Base-by-base conservation (phyloP, 1,140 invertebrate species). In the Ceratitis capitata region DNA sequence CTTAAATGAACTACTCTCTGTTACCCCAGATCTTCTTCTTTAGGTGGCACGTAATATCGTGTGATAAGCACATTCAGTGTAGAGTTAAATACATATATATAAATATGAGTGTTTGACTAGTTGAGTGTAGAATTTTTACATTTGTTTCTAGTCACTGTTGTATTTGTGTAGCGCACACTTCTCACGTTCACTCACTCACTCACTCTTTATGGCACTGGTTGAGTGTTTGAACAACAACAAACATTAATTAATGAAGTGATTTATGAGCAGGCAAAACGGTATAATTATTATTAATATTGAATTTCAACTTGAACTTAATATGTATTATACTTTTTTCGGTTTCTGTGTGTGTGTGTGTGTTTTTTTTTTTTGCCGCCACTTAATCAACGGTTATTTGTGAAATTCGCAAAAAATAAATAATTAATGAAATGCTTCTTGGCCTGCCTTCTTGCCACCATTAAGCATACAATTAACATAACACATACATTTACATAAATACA, bases 171-270 rank as follows among this genome's bases (percentile, higher is more conserved):
- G 61, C 39, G 69, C 39, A 78, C 69, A 45, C 69, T 78, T 78
- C 69, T 45, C 39, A 45, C 69, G 32, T 45, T 45, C 69, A 78
- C 12, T 69, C 61, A 35, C 35, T 69, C 29, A 35, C 61, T 69
- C 47, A 10, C 53, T 23, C 2, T 1, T n/a, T 9, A 9, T 74
- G 69, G 39, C 69, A 78, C 39, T 42, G 39, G 69, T 78, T 78
- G 39, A 78, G 39, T 78, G 69, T n/a, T n/a, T n/a, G 39, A 16
- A 39, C 69, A 45, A 42, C 39, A 61, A 32, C 69, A 78, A 83
- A 83, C 82, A 83, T 83, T 83, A 53, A 83, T 83, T 49, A n/a
- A n/a, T n/a, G n/a, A 83, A 83, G 82, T 83, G 82, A 83, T 83
- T 83, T 83, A 83, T 83, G 82, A 51, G 82, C 82, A 49, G 49